phyloP scores from a whole-genome alignment of 2,888 invertebrate genomes.

The Apeira syringaria region DNA sequence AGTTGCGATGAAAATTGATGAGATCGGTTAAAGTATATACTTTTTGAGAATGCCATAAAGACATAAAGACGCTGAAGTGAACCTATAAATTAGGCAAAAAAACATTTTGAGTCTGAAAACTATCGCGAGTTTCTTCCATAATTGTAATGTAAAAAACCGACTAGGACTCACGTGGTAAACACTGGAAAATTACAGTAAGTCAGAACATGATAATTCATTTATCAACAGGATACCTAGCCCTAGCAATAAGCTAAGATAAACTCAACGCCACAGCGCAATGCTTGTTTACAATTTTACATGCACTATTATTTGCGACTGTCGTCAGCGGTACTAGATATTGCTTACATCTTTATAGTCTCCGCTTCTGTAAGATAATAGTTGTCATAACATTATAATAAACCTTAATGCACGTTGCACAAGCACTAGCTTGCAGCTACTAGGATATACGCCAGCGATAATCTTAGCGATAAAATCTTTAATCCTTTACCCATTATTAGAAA shows the following conservation, averaged over 20 bases:
- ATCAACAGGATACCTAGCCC: conserved; percentile 5
- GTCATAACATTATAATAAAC: conserved; percentile 30
- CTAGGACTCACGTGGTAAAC: too few species aligned
- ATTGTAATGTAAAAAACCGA: too few species aligned
- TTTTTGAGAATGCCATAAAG: too few species aligned
- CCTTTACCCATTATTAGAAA: conserved; percentile 30
- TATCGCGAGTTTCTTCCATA: too few species aligned
- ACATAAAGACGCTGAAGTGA: too few species aligned
- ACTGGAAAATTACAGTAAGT: too few species aligned
- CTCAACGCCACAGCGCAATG: conserved; percentile 22
- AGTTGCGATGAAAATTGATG: too few species aligned
- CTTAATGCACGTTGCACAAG: conserved; percentile 26
- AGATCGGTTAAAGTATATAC: background rate
- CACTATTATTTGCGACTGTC: conserved; percentile 18
- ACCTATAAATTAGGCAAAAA: too few species aligned
- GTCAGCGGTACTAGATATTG: conserved; percentile 18
- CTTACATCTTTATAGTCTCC: conserved; percentile 23
- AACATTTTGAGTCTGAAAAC: too few species aligned
- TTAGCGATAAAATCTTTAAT: conserved; percentile 29
- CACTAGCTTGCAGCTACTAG: conserved; percentile 17
- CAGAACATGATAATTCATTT: conserved; percentile 11
- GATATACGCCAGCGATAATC: conserved; percentile 20
- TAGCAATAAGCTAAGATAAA: conserved; percentile 16
- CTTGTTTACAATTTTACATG: conserved; percentile 11
- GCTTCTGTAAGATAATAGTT: conserved; percentile 26